Evolutionary conservation across 2,888 invertebrate genomes (phyloP).

Genomic region (Phytoseiulus persimilis): DNA sequence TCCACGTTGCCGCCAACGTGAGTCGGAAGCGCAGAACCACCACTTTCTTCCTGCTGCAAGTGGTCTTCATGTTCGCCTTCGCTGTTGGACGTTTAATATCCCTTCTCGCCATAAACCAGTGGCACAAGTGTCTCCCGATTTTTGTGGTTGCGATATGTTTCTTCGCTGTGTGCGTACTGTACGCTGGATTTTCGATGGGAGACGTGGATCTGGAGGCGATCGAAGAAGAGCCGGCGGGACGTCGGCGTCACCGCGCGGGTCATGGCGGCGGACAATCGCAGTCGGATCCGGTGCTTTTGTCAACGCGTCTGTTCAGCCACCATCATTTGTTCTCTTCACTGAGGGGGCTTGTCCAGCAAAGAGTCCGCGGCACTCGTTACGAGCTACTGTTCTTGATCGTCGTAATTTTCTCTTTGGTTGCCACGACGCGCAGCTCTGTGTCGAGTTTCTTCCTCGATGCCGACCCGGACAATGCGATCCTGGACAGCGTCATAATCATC

Average conservation of each 20-base stretch:
- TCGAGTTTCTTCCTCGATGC: conserved; percentile 26
- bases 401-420: conserved; percentile 7
- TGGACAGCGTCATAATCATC: neutral
- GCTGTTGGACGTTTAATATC: neutral
- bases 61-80: conserved; percentile 5
- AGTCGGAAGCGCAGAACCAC: neutral
- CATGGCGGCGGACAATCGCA: neutral
- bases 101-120: neutral
- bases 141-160: neutral
- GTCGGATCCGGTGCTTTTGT: conserved; percentile 9
- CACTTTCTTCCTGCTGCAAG: conserved; percentile 9
- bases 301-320: conserved; percentile 29
- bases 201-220: neutral
- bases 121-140: neutral
- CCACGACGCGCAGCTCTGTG: conserved; percentile 13
- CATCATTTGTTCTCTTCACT: conserved; percentile 32
- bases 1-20: conserved; percentile 10
- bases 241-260: neutral
- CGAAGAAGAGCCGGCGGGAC: neutral
- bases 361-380: neutral
- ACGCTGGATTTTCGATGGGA: neutral
- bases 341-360: neutral
- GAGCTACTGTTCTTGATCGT: conserved; percentile 19
- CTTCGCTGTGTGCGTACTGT: neutral
- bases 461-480: neutral